A percentile compares a stretch with the other conserved stretches of the same genome.
Conservation (phyloP, 2,113 vertebrate genomes). For the Pristiophorus japonicus region DNA sequence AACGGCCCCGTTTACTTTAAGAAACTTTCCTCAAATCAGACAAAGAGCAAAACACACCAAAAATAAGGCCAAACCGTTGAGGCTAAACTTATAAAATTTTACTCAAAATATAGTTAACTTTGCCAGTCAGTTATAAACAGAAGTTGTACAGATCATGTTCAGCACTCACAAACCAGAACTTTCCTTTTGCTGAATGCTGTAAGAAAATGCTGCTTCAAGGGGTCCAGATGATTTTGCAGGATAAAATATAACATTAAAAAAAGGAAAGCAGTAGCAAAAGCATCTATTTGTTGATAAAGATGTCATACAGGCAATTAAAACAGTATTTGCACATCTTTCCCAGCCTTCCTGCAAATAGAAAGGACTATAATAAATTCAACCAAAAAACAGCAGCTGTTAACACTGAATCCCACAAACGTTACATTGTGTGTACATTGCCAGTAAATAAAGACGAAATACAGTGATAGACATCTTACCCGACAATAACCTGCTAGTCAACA, state of each 20-base stretch:
- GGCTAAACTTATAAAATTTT: constrained; percentile 36
- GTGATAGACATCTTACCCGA: constrained; percentile 28
- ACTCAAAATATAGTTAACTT: constrained; percentile 37
- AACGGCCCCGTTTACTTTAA: neutral
- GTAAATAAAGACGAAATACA: constrained; percentile 28
- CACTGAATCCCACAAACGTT: constrained; percentile 19
- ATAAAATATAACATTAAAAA: constrained; percentile 10
- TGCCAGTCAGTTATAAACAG: constrained; percentile 37
- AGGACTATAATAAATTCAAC: constrained; percentile 23
- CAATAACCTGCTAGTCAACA: constrained; percentile 13
- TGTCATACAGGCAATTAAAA: constrained; percentile 25
- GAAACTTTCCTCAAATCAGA: neutral
- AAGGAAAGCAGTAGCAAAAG: constrained; percentile 15
- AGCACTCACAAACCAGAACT: neutral
- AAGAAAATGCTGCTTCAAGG: constrained; percentile 22
- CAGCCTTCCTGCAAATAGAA: constrained; percentile 27
- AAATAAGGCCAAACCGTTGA: constrained; percentile 28
- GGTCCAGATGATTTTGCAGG: neutral
- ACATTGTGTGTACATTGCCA: constrained; percentile 21
- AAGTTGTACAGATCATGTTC: constrained; percentile 27
- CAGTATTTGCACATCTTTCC: constrained; percentile 29
- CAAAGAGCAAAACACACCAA: constrained; percentile 12
- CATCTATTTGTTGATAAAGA: constrained; percentile 25
- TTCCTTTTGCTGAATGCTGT: constrained; percentile 17
- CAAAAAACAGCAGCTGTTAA: constrained; percentile 23